These are phyloP conservation scores for Lamprotornis superbus DNA, from an alignment of 2,113 vertebrate genomes.

Conservation along the genomic window DNA sequence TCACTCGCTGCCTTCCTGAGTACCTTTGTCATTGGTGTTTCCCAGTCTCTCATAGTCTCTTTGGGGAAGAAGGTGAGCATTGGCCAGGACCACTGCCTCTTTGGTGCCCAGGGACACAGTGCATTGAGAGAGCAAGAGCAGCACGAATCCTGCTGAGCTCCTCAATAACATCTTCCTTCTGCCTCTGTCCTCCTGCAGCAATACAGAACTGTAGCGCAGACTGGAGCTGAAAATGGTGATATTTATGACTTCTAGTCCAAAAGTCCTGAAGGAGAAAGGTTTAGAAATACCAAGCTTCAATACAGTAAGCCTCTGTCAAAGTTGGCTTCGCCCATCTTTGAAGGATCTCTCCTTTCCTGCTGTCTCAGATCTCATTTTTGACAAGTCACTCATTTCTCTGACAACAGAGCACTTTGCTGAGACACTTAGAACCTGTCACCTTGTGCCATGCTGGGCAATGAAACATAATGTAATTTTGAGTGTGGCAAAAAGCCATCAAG, in stretches of 20 bases:
- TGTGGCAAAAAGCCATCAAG: not conserved
- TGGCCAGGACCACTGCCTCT: constrained; percentile 65
- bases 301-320: not conserved
- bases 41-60: constrained; percentile 68
- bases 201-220: not conserved
- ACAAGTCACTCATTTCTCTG: not conserved
- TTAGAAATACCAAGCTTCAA: not conserved
- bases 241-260: not conserved
- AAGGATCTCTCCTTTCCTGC: not conserved
- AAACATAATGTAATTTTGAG: not conserved
- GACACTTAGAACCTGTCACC: not conserved
- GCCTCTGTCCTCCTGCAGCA: not conserved
- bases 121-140: constrained; percentile 48
- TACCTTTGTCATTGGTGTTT: constrained; percentile 79
- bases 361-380: not conserved
- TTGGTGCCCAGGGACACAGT: constrained; percentile 21
- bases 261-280: not conserved
- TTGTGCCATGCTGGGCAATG: not conserved
- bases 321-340: not conserved
- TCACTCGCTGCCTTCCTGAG: not conserved
- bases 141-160: not conserved
- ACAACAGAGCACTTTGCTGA: not conserved
- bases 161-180: constrained; percentile 11
- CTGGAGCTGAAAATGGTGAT: not conserved
- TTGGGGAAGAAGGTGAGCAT: constrained; percentile 74